Evolutionary conservation across 2,113 vertebrate species (phyloP).

Genomic region (Peromyscus leucopus): DNA sequence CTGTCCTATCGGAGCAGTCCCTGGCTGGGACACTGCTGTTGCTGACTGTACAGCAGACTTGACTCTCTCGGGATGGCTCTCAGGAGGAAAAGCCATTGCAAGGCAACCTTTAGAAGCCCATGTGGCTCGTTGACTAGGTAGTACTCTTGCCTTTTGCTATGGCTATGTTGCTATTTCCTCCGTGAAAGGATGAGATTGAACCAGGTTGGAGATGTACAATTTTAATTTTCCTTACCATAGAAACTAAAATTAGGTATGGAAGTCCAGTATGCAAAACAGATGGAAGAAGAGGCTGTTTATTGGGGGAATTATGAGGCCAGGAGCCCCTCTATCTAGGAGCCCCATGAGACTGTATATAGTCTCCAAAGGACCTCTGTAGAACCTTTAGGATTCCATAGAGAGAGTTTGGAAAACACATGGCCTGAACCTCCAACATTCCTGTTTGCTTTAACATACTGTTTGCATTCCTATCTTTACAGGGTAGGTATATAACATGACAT

Average conservation of each 20-base stretch:
- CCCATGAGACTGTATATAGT: neutral
- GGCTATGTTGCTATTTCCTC: neutral
- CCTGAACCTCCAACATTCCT: neutral
- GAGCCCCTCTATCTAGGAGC: neutral
- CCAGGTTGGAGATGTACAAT: neutral
- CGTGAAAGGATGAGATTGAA: neutral
- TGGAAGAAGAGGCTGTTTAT: neutral
- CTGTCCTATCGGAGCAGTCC: neutral
- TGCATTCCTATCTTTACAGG: neutral
- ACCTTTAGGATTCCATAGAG: neutral
- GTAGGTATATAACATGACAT: neutral
- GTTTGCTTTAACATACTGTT: neutral
- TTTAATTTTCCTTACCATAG: neutral
- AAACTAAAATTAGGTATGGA: slow-evolving; percentile 2
- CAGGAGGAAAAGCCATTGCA: neutral
- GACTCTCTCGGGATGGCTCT: neutral
- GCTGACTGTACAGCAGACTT: neutral
- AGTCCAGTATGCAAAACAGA: neutral
- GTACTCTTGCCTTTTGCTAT: neutral
- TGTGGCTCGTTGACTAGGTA: neutral
- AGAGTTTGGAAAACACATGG: neutral
- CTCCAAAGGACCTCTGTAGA: neutral
- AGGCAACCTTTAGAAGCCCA: neutral
- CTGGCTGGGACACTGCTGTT: neutral
- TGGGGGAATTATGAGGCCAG: neutral